phyloP scores from a whole-genome alignment of 2,113 vertebrate species.

The Pipra filicauda region DNA sequence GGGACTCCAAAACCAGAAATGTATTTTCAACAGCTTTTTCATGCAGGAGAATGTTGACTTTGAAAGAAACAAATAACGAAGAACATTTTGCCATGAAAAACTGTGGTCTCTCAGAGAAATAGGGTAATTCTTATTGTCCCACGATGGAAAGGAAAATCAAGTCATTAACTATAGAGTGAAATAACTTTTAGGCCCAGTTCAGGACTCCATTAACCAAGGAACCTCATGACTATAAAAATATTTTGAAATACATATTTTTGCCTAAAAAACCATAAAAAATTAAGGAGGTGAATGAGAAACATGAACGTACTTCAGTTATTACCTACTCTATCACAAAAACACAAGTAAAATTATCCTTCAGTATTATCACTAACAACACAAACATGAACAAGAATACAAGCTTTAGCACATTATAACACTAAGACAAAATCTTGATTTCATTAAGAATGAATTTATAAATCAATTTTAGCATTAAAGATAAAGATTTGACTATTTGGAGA shows the following conservation, averaged over 20 bases:
- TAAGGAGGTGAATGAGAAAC: not conserved
- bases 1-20: not conserved
- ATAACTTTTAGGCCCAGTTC: not conserved
- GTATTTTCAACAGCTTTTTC: not conserved
- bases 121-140: not conserved
- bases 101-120: not conserved
- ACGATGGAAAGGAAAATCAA: not conserved
- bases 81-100: constrained; percentile 4
- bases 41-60: not conserved
- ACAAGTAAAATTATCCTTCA: not conserved
- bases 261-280: not conserved
- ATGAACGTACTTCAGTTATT: not conserved
- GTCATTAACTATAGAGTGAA: not conserved
- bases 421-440: not conserved
- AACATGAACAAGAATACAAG: not conserved
- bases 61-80: constrained; percentile 15
- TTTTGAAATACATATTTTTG: not conserved
- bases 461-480: not conserved
- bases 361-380: not conserved
- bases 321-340: not conserved
- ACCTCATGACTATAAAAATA: not conserved
- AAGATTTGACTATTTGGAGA: not conserved
- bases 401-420: not conserved
- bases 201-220: not conserved
- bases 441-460: not conserved